Base-by-base conservation (phyloP, 2,797 vertebrate genomes). In the Centroberyx gerrardi region DNA sequence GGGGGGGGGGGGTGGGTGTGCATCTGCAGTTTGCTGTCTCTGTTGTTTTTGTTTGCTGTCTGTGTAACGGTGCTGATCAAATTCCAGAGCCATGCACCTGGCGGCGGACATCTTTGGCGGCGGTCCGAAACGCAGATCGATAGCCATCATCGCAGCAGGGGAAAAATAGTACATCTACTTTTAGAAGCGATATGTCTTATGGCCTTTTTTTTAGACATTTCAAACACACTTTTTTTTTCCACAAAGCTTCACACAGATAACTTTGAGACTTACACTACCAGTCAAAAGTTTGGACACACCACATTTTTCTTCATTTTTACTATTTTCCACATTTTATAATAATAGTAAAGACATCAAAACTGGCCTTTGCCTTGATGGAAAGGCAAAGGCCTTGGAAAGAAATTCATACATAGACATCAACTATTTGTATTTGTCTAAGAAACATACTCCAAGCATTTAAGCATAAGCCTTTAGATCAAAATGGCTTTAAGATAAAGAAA, bases 41-140 rank as follows among this genome's bases (percentile, higher is more conserved):
- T 53, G 55, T 83, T 76, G 53, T 62, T 55, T 84, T 84, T 82
- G 58, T 78, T 58, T 67, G 68, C 46, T 76, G 73, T 71, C 48
- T 83, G 65, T 76, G 75, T 64, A 76, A 73, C 66, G 62, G 56
- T 49, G 42, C 69, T 68, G 69, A 81, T 83, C 72, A 72, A 82
- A 76, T 86, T 64, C 0, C 3, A 61, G 60, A 58, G 18, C 71
- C 48, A 55, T 29, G n/a, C n/a, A 67, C 73, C 70, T 15, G 62
- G 52, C 27, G 1, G 5, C 6, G 38, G 40, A 67, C 67, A 27
- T 78, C 48, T 5, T 73, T 67, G 55, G 69, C 33, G 2, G 68
- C 61, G 33, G 55, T 62, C 67, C 62, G 80, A 83, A 86, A 64
- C 1, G 0, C 46, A 76, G 80, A 86, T 74, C 84, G 68, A 86